A percentile compares a stretch with the other conserved stretches of the same genome.
Evolutionary conservation across 2,888 invertebrate genomes (phyloP).

Genomic region (Dolichopus griseipennis): DNA sequence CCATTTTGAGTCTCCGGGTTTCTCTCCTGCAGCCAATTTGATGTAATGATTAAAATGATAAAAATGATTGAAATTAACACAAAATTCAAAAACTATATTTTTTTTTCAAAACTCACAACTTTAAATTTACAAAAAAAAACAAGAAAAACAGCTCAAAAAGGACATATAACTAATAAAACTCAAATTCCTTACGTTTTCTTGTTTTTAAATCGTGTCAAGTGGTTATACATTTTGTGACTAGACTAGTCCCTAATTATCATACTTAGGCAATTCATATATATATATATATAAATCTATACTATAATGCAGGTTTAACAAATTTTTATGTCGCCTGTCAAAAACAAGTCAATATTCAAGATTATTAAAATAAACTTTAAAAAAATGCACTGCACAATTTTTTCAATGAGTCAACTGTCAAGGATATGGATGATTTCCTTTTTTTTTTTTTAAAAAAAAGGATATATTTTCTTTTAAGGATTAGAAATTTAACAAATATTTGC

Average conservation of each 20-base stretch:
- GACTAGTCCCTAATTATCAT: background rate
- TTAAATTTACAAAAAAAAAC: background rate
- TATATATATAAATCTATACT: too few species aligned
- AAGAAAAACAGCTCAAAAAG: background rate
- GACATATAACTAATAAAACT: background rate
- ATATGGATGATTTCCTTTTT: background rate
- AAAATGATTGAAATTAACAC: too few species aligned
- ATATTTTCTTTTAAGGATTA: background rate
- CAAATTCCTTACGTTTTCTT: too few species aligned
- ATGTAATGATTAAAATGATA: too few species aligned
- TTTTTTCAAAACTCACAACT: too few species aligned
- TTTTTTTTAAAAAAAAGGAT: background rate
- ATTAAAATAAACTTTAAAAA: background rate
- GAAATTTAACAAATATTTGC: background rate
- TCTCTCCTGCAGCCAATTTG: too few species aligned
- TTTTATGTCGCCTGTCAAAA: background rate
- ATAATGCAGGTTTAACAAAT: background rate
- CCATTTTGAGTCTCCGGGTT: too few species aligned
- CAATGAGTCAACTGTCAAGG: background rate
- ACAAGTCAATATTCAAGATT: background rate
- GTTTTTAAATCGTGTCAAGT: background rate
- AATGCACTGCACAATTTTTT: background rate
- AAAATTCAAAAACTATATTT: too few species aligned
- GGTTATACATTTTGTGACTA: background rate
- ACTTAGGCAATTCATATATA: too few species aligned